Base-by-base conservation (phyloP, 2,888 invertebrate genomes). In the Caenorhabditis macrosperma region DNA sequence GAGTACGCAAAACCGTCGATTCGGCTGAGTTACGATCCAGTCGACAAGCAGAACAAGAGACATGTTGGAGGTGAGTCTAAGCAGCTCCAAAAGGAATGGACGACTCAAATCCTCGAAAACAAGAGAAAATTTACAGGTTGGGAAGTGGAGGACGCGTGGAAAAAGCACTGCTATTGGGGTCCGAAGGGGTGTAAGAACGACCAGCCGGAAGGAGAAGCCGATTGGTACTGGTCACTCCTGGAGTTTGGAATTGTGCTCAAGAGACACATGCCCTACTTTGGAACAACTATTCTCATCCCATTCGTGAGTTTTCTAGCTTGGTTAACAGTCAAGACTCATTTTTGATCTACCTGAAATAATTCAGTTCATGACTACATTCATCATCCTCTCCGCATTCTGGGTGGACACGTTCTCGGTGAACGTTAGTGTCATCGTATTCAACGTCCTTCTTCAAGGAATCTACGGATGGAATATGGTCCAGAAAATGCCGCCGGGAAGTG, bases 161-260 rank as follows among this genome's bases (percentile, higher is more conserved):
- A 88, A 17, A 74, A 82, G 10, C 89, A 89, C 66, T 90, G 88
- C 77, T 88, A 88, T 44, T 89, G 89, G 88, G 89, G 89, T n/a
- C 82, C 83, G 7, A 79, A 68, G 9, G 87, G 86, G 22, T 88
- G 88, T 64, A 83, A 81, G 41, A 82, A 84, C 2, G 77, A 80
- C 1, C 52, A 78, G 22, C 84, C 86, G 4, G 81, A 82, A 38
- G 85, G 83, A 24, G 82, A 79, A 63, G 84, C 85, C n/a, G 89
- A 89, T 55, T 85, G 82, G 67, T 90, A 90, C 67, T 90, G 90
- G 90, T 88, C 88, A 0, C 77, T 90, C 20, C 72, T 90, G 50
- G 90, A 90, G 69, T 90, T 90, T 50, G 89, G 90, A 28, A 72
- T 90, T 10, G 57, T 74, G 20, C 57, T 90, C 22, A 81, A 86